Conservation (phyloP, 92 coral and sea anemone genomes). For the Phenganax marumi region DNA sequence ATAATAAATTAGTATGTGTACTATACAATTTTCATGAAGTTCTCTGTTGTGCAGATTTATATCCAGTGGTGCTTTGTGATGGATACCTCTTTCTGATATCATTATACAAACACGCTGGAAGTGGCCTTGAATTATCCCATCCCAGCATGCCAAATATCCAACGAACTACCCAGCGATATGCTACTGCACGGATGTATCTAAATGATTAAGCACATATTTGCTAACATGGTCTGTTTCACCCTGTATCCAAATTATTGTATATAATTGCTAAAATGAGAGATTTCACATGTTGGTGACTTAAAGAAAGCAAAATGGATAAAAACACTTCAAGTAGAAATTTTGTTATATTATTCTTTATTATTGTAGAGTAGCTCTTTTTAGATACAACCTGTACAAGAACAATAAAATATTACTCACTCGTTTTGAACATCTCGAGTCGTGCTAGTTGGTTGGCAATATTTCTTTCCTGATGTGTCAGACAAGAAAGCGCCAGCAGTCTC, state of each 20-base stretch:
- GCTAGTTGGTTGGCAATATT: constrained; percentile 4
- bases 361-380: too few relatives aligned
- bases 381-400: too few relatives aligned
- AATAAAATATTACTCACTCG: constrained; percentile 11
- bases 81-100: constrained; percentile 34
- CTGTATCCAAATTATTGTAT: too few relatives aligned
- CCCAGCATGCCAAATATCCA: constrained; percentile 44
- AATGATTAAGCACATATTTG: not conserved
- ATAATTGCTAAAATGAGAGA: too few relatives aligned
- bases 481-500: constrained; percentile 23
- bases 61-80: not conserved
- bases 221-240: too few relatives aligned
- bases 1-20: too few relatives aligned
- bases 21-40: too few relatives aligned
- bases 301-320: too few relatives aligned
- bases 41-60: too few relatives aligned
- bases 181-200: constrained; percentile 3
- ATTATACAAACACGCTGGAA: constrained; percentile 56
- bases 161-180: constrained; percentile 16
- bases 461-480: constrained; percentile 1
- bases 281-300: too few relatives aligned
- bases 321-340: too few relatives aligned
- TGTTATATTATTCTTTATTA: too few relatives aligned
- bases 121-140: constrained; percentile 58
- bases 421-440: not conserved